phyloP scores from a whole-genome alignment of 2,113 vertebrate genomes.

The Zingel zingel region DNA sequence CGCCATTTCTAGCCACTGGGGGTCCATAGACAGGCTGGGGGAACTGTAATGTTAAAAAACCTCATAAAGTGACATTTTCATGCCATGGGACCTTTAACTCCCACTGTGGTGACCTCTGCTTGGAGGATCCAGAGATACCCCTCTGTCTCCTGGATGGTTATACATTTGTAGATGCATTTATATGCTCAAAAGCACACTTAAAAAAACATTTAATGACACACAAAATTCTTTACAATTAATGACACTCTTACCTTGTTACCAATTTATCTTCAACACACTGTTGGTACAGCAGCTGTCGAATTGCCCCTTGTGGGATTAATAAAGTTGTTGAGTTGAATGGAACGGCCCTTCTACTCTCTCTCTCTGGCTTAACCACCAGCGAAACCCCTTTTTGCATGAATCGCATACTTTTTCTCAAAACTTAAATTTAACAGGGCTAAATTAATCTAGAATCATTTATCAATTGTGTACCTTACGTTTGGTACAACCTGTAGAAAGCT shows the following conservation, averaged over 20 bases:
- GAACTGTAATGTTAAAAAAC: no score
- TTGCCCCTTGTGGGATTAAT: no score
- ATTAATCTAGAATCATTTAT: not conserved
- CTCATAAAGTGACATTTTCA: no score
- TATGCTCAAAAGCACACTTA: not conserved
- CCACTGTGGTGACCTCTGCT: constrained; percentile 13
- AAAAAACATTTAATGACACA: not conserved
- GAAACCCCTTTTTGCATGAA: not conserved
- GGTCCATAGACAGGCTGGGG: no score
- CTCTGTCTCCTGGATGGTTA: not conserved
- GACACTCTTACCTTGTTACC: not conserved
- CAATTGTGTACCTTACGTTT: not conserved
- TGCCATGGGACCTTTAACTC: not conserved
- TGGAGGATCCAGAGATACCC: constrained; percentile 5
- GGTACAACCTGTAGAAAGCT: not conserved
- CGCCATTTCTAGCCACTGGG: no score
- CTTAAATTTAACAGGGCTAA: not conserved
- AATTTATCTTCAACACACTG: not conserved
- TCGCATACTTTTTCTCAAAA: no score
- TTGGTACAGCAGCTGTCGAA: no score
- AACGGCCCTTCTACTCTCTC: not conserved
- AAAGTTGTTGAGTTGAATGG: no score
- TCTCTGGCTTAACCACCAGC: not conserved
- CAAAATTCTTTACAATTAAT: not conserved
- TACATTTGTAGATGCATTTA: not conserved